phyloP scores from a whole-genome alignment of 2,888 invertebrate species.

The Cinara cedri region DNA sequence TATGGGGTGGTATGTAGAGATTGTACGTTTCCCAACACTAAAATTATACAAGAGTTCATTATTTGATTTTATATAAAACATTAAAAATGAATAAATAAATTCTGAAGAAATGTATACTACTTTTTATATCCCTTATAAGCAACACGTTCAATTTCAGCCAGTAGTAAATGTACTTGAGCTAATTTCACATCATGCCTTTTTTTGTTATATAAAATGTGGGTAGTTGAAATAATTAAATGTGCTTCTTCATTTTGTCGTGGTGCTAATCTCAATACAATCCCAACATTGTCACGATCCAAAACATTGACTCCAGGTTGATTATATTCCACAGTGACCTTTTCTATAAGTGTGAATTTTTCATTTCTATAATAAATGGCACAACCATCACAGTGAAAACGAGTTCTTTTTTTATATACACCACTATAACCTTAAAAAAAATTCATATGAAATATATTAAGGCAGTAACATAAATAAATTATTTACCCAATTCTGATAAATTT shows the following conservation, averaged over 20 bases:
- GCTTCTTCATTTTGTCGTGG: conserved; percentile 65
- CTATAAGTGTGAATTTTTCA: conserved; percentile 71
- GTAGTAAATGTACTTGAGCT: conserved; percentile 82
- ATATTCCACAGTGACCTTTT: conserved; percentile 75
- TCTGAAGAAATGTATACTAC: background rate
- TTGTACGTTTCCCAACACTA: conserved; percentile 11
- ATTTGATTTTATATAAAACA: background rate
- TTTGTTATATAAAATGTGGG: conserved; percentile 93
- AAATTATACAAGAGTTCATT: conserved; percentile 41
- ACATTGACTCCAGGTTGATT: conserved; percentile 61
- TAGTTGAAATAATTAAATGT: conserved; percentile 81
- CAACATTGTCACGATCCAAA: conserved; percentile 85
- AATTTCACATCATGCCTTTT: conserved; percentile 85
- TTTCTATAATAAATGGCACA: conserved; percentile 85
- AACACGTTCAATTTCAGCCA: conserved; percentile 84
- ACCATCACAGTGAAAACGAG: conserved; percentile 82
- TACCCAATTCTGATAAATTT: conserved; percentile 63
- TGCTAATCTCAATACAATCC: conserved; percentile 76
- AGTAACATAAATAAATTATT: conserved; percentile 51
- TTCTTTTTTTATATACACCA: conserved; percentile 82
- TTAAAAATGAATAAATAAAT: conserved; percentile 1
- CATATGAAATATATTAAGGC: background rate
- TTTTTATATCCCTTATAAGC: conserved; percentile 66
- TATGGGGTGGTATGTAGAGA: conserved; percentile 71
- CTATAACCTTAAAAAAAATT: conserved; percentile 68